These are phyloP conservation scores for Antitype chi DNA, from an alignment of 2,888 invertebrate species.

Conservation along the genomic window DNA sequence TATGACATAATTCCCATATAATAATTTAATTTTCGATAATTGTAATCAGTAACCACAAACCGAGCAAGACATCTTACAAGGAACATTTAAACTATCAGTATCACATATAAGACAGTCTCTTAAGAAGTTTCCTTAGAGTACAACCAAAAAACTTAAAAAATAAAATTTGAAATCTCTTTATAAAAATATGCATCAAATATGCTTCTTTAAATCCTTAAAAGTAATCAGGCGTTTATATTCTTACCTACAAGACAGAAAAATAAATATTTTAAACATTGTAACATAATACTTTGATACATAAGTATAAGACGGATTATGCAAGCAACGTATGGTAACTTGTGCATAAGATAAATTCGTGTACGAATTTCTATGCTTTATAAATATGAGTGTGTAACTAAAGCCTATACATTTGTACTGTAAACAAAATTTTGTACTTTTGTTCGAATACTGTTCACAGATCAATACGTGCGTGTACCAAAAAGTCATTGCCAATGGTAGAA, in stretches of 20 bases:
- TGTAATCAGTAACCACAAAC: conserved; percentile 60
- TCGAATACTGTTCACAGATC: conserved; percentile 70
- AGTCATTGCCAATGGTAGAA: conserved; percentile 58
- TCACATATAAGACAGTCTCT: conserved; percentile 84
- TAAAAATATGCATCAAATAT: conserved; percentile 73
- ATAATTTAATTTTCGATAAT: conserved; percentile 61
- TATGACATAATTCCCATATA: conserved; percentile 59
- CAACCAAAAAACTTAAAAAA: conserved; percentile 76
- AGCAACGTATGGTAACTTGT: conserved; percentile 60
- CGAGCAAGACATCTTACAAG: conserved; percentile 69
- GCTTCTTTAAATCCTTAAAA: conserved; percentile 66
- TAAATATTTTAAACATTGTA: conserved; percentile 58
- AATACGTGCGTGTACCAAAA: conserved; percentile 46
- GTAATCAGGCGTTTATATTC: conserved; percentile 67
- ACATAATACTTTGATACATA: conserved; percentile 49
- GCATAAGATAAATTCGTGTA: conserved; percentile 50
- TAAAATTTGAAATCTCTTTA: conserved; percentile 68
- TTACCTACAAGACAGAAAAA: conserved; percentile 62
- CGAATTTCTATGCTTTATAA: conserved; percentile 45
- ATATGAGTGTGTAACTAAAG: conserved; percentile 60
- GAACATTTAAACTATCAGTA: conserved; percentile 79
- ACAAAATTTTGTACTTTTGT: conserved; percentile 67
- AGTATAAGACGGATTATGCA: conserved; percentile 53
- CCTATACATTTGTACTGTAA: conserved; percentile 70
- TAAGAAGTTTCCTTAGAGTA: conserved; percentile 79